These are phyloP conservation scores for Lepidochitona cinerea DNA, from an alignment of 2,888 invertebrate genomes.

Conservation along the genomic window DNA sequence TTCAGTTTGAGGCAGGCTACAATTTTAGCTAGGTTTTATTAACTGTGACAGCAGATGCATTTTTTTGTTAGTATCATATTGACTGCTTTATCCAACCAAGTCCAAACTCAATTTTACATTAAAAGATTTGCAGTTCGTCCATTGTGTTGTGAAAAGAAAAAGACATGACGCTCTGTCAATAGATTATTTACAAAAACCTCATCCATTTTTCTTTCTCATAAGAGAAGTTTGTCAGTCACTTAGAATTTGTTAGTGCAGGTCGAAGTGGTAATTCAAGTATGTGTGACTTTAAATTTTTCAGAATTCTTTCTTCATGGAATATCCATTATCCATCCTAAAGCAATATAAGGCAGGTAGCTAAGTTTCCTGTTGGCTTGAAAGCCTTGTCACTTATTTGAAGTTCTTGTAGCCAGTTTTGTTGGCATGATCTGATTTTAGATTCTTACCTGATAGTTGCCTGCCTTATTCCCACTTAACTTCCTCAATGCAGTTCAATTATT, in stretches of 20 bases:
- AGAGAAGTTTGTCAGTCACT: no score
- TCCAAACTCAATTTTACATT: no score
- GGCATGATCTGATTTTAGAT: neutral
- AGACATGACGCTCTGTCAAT: no score
- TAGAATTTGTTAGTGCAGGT: no score
- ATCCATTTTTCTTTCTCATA: no score
- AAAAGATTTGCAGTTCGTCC: neutral
- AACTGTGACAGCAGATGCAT: no score
- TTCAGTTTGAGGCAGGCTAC: no score
- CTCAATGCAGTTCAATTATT: neutral
- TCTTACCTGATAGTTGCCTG: conserved; percentile 1
- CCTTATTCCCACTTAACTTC: neutral
- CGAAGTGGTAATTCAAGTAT: no score
- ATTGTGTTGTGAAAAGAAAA: neutral
- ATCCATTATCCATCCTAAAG: neutral
- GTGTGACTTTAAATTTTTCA: conserved; percentile 1
- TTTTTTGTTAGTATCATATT: no score
- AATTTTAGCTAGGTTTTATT: no score
- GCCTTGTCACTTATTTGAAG: conserved; percentile 6
- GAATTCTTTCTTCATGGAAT: neutral
- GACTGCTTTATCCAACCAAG: no score
- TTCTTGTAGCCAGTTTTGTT: neutral
- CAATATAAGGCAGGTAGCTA: conserved; percentile 4
- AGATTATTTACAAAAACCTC: no score
- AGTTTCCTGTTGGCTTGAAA: conserved; percentile 3